Evolutionary conservation across 2,797 vertebrate genomes (phyloP), one percentile per base, ranked within the genome.

Genomic region (Acrocephalus scirpaceus): DNA sequence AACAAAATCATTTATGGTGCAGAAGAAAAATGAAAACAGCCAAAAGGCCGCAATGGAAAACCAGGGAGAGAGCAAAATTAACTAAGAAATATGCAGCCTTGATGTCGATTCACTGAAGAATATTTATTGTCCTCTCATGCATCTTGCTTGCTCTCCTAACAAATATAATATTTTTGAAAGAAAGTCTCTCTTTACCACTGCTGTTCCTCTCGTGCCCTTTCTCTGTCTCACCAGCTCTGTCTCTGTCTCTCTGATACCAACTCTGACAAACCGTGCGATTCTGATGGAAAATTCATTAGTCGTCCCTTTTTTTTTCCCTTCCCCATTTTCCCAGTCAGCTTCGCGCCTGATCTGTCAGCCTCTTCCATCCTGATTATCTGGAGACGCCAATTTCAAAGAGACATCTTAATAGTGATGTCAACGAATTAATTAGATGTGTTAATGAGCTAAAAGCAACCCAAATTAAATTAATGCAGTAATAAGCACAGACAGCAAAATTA

Each of bases 391-490:
- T 99, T 99, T 99, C 99, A 99, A 99, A 99, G 99, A 99, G 99
- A 99, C 99, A 99, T 99, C 99, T 99, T 99, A 99, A 99, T 99
- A 99, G 99, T 99, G 99, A 99, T 99, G 99, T 99, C 99, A 99
- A 99, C 99, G 99, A 99, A 99, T 99, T 99, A 99, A 99, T 99
- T 99, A 99, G 99, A 99, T 99, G 99, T 99, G 99, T 99, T 99
- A 99, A 99, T 99, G 99, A 99, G 99, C 99, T 99, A 99, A 99
- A 99, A 99, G 99, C 99, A 99, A 99, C 99, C 99, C 99, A 99
- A 99, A 99, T 99, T 99, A 99, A 99, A 99, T 99, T 99, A 99
- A 99, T 99, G 99, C 99, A 98, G 99, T 99, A 99, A 99, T 99
- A 99, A 99, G 99, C 99, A 98, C 99, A 99, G 99, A 99, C 99